Conservation (phyloP, 1,140 invertebrate species). For the Caerostris extrusa region DNA sequence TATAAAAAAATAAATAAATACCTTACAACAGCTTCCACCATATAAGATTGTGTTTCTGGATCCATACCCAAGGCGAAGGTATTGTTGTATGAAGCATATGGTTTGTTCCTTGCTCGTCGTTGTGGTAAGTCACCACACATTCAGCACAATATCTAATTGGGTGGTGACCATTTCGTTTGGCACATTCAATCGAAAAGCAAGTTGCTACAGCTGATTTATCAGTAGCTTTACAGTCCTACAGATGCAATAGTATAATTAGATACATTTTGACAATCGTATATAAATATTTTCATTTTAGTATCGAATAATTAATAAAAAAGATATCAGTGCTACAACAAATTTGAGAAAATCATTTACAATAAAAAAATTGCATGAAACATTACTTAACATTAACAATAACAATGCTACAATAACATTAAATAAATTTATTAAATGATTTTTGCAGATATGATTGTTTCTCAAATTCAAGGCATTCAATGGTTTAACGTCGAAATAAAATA, state of each 20-base stretch:
- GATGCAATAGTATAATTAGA: neutral
- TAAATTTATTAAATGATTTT: no score
- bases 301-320: no score
- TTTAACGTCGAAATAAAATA: no score
- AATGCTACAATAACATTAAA: no score
- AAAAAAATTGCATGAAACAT: no score
- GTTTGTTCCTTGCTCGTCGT: slow-evolving; percentile 88
- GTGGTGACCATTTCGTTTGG: slow-evolving; percentile 96
- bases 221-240: slow-evolving; percentile 93
- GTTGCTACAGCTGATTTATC: slow-evolving; percentile 97
- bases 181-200: slow-evolving; percentile 98
- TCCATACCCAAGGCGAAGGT: slow-evolving; percentile 93
- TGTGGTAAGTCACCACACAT: slow-evolving; percentile 85
- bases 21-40: slow-evolving; percentile 98
- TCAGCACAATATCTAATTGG: slow-evolving; percentile 96
- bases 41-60: slow-evolving; percentile 93
- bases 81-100: slow-evolving; percentile 94
- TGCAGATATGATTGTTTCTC: no score
- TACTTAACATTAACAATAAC: no score
- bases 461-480: no score
- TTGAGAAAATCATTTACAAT: no score
- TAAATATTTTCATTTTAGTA: neutral
- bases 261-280: neutral
- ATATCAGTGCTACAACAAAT: no score
- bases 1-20: slow-evolving; percentile 81